These are phyloP conservation scores for Eupleurogrammus muticus DNA, from an alignment of 2,797 vertebrate species.

Conservation along the genomic window DNA sequence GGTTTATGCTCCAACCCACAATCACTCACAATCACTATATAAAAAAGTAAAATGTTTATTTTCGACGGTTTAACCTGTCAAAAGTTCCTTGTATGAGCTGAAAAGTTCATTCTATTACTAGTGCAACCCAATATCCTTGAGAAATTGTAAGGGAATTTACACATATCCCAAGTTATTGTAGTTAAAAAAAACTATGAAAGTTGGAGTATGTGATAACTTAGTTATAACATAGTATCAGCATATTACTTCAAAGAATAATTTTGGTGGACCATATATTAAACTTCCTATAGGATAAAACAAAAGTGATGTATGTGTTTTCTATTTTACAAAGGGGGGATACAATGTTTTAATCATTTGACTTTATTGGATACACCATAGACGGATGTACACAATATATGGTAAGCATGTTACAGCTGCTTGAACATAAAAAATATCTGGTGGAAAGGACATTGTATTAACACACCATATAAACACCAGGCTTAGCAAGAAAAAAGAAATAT, in stretches of 20 bases:
- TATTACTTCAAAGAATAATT: constrained; percentile 29
- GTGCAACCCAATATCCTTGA: too few species aligned
- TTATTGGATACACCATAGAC: constrained; percentile 82
- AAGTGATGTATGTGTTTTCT: not conserved
- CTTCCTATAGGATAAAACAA: not conserved
- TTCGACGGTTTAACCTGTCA: too few species aligned
- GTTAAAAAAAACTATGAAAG: not conserved
- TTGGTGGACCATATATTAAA: not conserved
- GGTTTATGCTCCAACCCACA: too few species aligned
- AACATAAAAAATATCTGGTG: constrained; percentile 82
- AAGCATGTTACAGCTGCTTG: constrained; percentile 58
- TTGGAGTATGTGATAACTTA: not conserved
- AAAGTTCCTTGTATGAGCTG: too few species aligned
- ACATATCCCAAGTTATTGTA: not conserved
- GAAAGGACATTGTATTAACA: constrained; percentile 66
- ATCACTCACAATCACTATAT: too few species aligned
- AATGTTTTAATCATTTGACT: constrained; percentile 68
- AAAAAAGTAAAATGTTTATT: too few species aligned
- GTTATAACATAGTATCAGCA: constrained; percentile 16
- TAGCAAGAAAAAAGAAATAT: constrained; percentile 69
- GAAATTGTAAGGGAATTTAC: too few species aligned
- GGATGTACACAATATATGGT: constrained; percentile 74
- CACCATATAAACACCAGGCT: constrained; percentile 40
- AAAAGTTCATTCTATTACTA: not conserved
- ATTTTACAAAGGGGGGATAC: constrained; percentile 4